Conservation (phyloP, 2,888 invertebrate genomes). For the Cordilura impudica region DNA sequence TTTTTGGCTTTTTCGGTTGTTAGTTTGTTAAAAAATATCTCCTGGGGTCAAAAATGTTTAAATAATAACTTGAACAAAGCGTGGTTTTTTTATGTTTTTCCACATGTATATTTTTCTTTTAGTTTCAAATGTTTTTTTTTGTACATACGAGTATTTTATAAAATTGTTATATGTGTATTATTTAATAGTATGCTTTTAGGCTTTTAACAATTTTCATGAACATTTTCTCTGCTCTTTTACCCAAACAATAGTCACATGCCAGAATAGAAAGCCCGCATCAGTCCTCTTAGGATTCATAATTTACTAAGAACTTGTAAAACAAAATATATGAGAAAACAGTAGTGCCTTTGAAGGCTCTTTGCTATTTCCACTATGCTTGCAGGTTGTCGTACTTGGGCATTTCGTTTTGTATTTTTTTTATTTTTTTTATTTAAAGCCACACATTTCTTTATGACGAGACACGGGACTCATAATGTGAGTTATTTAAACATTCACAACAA, state of each 20-base stretch:
- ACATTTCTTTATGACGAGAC: constrained; percentile 50
- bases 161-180: constrained; percentile 32
- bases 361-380: constrained; percentile 12
- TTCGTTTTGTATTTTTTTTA: neutral
- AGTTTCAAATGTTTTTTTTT: neutral
- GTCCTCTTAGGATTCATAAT: constrained; percentile 48
- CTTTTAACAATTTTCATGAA: constrained; percentile 49
- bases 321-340: too few species aligned
- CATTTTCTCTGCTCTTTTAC: constrained; percentile 1
- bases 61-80: constrained; percentile 36
- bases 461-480: constrained; percentile 50
- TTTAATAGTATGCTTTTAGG: constrained; percentile 58
- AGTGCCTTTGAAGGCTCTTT: constrained; percentile 22
- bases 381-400: neutral
- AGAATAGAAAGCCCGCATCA: neutral
- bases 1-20: constrained; percentile 16
- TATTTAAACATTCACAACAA: constrained; percentile 28
- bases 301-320: constrained; percentile 18
- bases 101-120: constrained; percentile 1
- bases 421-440: constrained; percentile 26
- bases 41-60: constrained; percentile 51
- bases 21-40: constrained; percentile 33
- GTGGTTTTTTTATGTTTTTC: too few species aligned
- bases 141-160: neutral
- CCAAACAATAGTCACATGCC: constrained; percentile 14